A percentile compares a stretch with the other conserved stretches of the same genome.
These are phyloP conservation scores for Acrocephalus scirpaceus DNA, from an alignment of 2,797 vertebrate genomes.

Conservation along the genomic window DNA sequence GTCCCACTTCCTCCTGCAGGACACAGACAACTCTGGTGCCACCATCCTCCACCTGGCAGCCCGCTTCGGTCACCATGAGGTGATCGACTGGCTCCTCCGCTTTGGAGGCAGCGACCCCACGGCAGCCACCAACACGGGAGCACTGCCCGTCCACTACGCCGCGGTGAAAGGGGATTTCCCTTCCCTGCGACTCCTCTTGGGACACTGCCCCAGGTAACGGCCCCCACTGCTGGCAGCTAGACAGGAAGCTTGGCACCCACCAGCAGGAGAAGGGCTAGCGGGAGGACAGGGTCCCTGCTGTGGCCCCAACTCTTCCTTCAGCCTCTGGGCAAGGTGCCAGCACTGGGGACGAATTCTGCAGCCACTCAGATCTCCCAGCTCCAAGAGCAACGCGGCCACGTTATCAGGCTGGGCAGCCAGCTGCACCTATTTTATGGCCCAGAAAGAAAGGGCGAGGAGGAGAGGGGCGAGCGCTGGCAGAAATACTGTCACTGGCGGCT, in stretches of 20 bases:
- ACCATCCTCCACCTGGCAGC: constrained; percentile 93
- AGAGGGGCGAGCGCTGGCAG: neutral
- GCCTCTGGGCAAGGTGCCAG: neutral
- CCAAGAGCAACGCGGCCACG: neutral
- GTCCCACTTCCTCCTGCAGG: constrained; percentile 72
- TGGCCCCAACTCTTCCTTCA: neutral
- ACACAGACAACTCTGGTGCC: constrained; percentile 92
- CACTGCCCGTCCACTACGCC: constrained; percentile 92
- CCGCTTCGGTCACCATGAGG: constrained; percentile 93
- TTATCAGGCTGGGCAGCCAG: neutral
- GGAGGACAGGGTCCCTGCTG: neutral
- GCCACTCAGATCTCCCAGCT: neutral
- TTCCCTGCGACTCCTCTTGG: constrained; percentile 88
- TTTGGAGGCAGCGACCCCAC: constrained; percentile 85
- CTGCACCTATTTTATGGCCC: neutral
- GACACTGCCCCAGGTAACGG: constrained; percentile 90
- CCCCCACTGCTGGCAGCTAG: neutral
- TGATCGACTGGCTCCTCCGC: constrained; percentile 91
- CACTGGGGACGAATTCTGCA: neutral
- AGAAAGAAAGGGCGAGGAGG: constrained; percentile 20
- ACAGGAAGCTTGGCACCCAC: neutral
- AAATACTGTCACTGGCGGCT: neutral
- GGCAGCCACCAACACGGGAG: constrained; percentile 88
- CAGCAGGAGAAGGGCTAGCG: neutral
- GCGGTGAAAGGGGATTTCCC: constrained; percentile 96